Base-by-base conservation (phyloP, 2,888 invertebrate genomes). In the Agriopis marginaria region DNA sequence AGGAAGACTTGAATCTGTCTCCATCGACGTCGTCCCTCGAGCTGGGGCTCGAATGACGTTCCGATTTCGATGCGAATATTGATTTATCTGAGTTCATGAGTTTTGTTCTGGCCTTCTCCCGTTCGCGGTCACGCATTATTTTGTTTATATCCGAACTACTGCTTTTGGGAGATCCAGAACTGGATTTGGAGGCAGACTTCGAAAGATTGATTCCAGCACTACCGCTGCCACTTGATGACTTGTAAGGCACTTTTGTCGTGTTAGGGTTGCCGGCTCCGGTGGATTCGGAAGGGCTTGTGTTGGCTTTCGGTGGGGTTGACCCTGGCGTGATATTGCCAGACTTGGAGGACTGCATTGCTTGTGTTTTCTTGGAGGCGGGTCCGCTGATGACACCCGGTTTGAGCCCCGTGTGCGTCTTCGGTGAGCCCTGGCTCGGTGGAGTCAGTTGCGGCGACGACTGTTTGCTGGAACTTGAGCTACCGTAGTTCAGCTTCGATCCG, bases 301-400 rank as follows among this genome's bases (percentile, higher is more conserved):
- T 92, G 14, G 89, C 84, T 85, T 93, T 94, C 32, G 92, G 92
- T n/a, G 93, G 92, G 1, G 92, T 92, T n/a, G 91, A 88, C 42
- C 88, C 87, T 1, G 91, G 84, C 3, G 89, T 87, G 50, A 85
- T 68, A 59, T 77, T 86, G 17, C 91, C 85, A 0, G 94, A 90
- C 77, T 94, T 94, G 14, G 94, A 92, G 0, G 94, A 94, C 76
- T 95, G 95, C 79, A 95, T 91, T 61, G 95, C 96, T 79, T 96
- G 96, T 32, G 97, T 96, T 86, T 97, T 98, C 84, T 97, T 97
- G 0, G 97, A 98, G 5, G 97, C 98, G 0, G 98, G 98, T 0
- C 98, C 98, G 79, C 97, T 97, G 78, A 96, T 97, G 0, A 98
- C 97, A 0, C 98, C 98, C 0, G 97, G 97, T 83, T 98, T 98